Evolutionary conservation across 2,113 vertebrate genomes (phyloP), one percentile per base, ranked within the genome.

Genomic region (Labrus mixtus): DNA sequence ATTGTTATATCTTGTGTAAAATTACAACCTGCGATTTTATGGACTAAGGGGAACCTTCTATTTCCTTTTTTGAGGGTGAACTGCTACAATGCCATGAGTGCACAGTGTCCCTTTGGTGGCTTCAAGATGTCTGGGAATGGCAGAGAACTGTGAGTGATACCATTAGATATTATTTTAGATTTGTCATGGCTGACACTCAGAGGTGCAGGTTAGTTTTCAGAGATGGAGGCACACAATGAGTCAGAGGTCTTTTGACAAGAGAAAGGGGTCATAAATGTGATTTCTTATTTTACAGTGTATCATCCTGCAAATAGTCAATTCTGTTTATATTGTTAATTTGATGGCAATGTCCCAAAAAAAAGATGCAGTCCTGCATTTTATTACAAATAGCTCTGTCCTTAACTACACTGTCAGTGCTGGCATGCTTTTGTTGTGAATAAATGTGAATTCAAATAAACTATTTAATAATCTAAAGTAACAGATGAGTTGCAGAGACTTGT

Each of bases 51-150:
- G 8, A 67, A 50, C 13, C 19, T 65, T 19, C 37, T 48, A 17
- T 67, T 23, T 48, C n/a, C 7, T 41, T 23, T 63, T 45, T 84
- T 11, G 2, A 97, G 96, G 96, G 93, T 97, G 69, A 97, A 97
- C 77, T 97, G 96, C 85, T 97, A 97, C 10, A 92, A 92, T 63
- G 89, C 94, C 17, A 0, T 96, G 60, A 94, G 94, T 73, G 67
- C 93, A 57, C 96, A 97, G 36, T 88, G 89, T 78, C 95, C 96
- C 8, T 97, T 97, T 73, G 96, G 96, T 73, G 96, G 96, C 69
- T 97, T 95, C 92, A 97, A 97, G 87, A 97, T 97, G 96, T 97
- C 96, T 79, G 96, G 96, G 87, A 97, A 97, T 80, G 96, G 96
- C 36, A 88, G 96, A 84, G 96, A 97, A 92, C 43, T 97, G 96